These are phyloP conservation scores for Danionella dracula DNA, from an alignment of 2,797 vertebrate genomes.

Conservation along the genomic window DNA sequence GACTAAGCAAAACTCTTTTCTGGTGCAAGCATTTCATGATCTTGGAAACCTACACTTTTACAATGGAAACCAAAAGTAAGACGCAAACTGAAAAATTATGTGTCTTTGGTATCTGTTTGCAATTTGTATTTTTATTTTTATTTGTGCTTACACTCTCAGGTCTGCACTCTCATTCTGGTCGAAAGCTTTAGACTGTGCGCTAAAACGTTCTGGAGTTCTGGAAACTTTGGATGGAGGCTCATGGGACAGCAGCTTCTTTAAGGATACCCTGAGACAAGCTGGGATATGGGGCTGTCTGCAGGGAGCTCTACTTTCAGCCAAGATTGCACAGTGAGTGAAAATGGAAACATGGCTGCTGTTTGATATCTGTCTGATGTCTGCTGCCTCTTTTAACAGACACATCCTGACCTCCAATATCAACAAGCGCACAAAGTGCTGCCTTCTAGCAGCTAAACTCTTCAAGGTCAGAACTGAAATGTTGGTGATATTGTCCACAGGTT, in stretches of 20 bases:
- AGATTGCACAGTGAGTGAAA: slow-evolving; percentile 87
- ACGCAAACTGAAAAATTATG: neutral
- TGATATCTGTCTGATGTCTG: too few species aligned
- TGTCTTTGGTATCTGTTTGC: too few species aligned
- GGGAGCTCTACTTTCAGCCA: slow-evolving; percentile 82
- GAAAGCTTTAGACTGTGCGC: slow-evolving; percentile 81
- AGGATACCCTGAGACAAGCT: slow-evolving; percentile 73
- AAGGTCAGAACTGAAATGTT: slow-evolving; percentile 75
- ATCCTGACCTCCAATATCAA: slow-evolving; percentile 69
- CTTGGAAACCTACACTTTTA: slow-evolving; percentile 86
- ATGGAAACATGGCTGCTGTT: neutral
- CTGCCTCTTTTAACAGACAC: slow-evolving; percentile 66
- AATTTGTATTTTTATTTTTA: neutral
- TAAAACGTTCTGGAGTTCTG: slow-evolving; percentile 69
- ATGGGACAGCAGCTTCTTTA: slow-evolving; percentile 59
- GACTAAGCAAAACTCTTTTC: slow-evolving; percentile 72
- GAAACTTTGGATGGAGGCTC: slow-evolving; percentile 79
- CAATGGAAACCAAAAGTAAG: slow-evolving; percentile 76
- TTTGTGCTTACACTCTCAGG: slow-evolving; percentile 56
- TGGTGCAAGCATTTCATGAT: slow-evolving; percentile 81
- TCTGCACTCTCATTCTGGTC: slow-evolving; percentile 82
- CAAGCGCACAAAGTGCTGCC: slow-evolving; percentile 75
- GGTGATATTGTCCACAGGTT: too few species aligned
- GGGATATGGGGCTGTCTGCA: slow-evolving; percentile 92
- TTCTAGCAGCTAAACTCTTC: slow-evolving; percentile 85